phyloP scores from a whole-genome alignment of 2,797 vertebrate species.

The Chaunax sp. region DNA sequence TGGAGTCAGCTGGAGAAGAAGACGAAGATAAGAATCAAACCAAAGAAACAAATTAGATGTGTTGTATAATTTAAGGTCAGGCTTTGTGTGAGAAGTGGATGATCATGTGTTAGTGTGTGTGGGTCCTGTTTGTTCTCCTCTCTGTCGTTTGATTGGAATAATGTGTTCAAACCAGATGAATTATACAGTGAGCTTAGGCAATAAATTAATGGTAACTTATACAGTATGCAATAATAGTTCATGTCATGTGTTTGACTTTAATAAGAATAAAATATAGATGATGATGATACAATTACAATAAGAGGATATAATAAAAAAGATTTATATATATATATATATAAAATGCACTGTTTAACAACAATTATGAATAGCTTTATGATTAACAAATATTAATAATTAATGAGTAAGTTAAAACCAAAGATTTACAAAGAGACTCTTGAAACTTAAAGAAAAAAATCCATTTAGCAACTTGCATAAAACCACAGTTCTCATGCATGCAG shows the following conservation, averaged over 20 bases:
- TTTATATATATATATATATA: no score
- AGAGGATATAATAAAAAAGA: no score
- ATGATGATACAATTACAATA: no score
- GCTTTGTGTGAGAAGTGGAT: slow-evolving; percentile 6
- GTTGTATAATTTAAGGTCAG: not conserved
- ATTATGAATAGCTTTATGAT: no score
- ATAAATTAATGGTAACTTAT: not conserved
- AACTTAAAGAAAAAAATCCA: no score
- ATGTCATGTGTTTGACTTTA: not conserved
- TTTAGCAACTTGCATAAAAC: not conserved
- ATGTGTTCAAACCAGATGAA: not conserved
- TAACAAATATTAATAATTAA: no score
- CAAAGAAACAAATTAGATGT: slow-evolving; percentile 46
- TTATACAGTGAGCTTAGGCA: not conserved
- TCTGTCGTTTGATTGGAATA: slow-evolving; percentile 5
- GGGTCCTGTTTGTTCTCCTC: slow-evolving; percentile 3
- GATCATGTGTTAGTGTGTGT: no score
- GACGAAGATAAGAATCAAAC: slow-evolving; percentile 43
- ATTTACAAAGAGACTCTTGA: no score
- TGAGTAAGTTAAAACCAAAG: no score
- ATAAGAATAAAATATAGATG: slow-evolving; percentile 3
- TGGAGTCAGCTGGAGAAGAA: slow-evolving; percentile 40
- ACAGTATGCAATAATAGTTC: not conserved
- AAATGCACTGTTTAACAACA: no score
- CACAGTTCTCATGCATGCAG: not conserved